Percentiles rank a stretch among this genome's conserved stretches.
Evolutionary conservation across 1,140 invertebrate species (phyloP).

Genomic region (Atta cephalotes): DNA sequence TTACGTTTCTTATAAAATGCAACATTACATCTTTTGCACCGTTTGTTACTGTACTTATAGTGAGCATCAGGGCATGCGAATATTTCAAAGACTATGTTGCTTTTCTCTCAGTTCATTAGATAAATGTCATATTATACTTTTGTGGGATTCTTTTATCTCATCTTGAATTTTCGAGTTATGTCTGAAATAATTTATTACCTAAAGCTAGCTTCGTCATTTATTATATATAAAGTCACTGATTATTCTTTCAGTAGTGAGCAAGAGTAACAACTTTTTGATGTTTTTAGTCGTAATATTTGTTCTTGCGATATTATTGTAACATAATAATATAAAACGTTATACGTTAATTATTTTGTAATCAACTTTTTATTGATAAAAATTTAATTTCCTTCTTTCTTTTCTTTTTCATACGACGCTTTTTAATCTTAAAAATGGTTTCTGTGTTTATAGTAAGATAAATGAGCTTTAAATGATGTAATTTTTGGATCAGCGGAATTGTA

Average conservation of each 20-base stretch:
- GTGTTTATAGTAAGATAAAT: conserved; percentile 9
- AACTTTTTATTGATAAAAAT: not conserved
- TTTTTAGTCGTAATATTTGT: not conserved
- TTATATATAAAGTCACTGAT: not conserved
- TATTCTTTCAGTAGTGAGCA: not conserved
- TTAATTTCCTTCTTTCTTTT: not conserved
- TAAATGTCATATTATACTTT: conserved; percentile 28
- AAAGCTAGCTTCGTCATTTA: not conserved
- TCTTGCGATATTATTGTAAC: not conserved
- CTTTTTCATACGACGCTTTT: not conserved
- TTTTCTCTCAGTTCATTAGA: not conserved
- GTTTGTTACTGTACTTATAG: conserved; percentile 11
- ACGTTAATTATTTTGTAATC: not conserved
- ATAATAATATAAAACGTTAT: not conserved
- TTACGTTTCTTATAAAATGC: conserved; percentile 9
- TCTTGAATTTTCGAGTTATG: not conserved
- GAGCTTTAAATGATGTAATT: conserved; percentile 26
- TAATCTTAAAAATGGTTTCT: not conserved
- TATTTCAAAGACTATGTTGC: conserved; percentile 17
- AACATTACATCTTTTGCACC: conserved; percentile 34
- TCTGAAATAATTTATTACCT: conserved; percentile 28
- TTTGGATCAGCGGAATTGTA: not conserved
- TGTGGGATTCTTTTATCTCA: not conserved
- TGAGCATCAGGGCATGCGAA: not conserved
- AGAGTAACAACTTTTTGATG: not conserved